Base-by-base conservation (phyloP, 1,140 invertebrate genomes). In the Heliconius congener region DNA sequence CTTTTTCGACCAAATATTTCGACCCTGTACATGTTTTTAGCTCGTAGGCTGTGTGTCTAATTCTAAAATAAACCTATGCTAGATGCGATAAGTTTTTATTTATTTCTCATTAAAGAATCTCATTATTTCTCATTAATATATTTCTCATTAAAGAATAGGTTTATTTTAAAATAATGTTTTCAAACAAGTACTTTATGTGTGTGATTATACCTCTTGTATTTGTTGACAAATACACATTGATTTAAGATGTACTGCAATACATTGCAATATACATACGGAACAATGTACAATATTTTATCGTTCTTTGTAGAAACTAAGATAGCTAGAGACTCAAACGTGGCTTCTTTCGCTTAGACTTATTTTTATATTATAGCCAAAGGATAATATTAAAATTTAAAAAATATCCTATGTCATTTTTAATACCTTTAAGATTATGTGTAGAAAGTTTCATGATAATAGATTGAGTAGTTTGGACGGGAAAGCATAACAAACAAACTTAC, bases 1-100 rank as follows among this genome's bases (percentile, higher is more conserved):
- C 74, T 76, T 77, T 77, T 77, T 77, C 76, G 76, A 77, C 76
- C 76, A 71, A 77, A 77, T 77, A 77, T 71, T 72, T 77, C 76
- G 66, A 77, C 76, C 50, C 50, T 66, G 60, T 66, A 66, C 60
- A 66, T 66, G 60, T 66, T 66, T 16, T 30, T 11, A 66, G 60
- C 60, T 27, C 23, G 4, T 27, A 16, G n/a, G 11, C 57, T 30
- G 23, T 66, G 60, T 66, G 60, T 66, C 3, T 66, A 16, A 74
- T 30, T 16, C 34, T 34, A 11, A 74, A 74, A 74, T 74, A 55
- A 74, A 74, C 73, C 73, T 74, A 74, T 74, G 34, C 34, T 30
- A 11, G 52, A 50, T 18, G 9, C 0, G 73, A 34, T 23, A n/a
- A 74, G 8, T 57, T 60, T 66, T 66, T 37, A 57, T 19, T 39